phyloP scores from a whole-genome alignment of 2,113 vertebrate species.

The Lucifuga dentata region DNA sequence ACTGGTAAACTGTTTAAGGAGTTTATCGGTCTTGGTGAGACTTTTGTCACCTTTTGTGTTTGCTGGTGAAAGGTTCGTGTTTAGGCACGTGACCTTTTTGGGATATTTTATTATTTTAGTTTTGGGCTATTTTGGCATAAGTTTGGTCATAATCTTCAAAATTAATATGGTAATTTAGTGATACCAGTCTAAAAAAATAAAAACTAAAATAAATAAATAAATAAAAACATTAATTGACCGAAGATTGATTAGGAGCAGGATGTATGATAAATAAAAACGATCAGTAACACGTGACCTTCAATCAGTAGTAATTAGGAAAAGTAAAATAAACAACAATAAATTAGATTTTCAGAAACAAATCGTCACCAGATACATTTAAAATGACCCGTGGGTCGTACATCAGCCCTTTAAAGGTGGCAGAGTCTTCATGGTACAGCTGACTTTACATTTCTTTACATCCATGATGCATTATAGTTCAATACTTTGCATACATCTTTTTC shows the following conservation, averaged over 20 bases:
- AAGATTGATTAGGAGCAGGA: conserved; percentile 31
- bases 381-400: too few relatives aligned
- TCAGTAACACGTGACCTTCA: conserved; percentile 45
- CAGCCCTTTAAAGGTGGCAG: too few relatives aligned
- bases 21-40: conserved; percentile 29
- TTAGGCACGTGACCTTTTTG: not conserved
- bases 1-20: conserved; percentile 29
- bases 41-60: conserved; percentile 50
- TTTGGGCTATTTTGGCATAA: too few relatives aligned
- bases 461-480: too few relatives aligned
- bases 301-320: conserved; percentile 9
- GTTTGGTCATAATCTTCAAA: not conserved
- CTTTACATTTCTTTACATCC: too few relatives aligned
- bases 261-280: conserved; percentile 29
- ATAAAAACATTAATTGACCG: too few relatives aligned
- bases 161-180: not conserved
- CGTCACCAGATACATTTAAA: too few relatives aligned
- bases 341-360: not conserved
- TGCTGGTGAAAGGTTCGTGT: not conserved
- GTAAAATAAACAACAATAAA: too few relatives aligned
- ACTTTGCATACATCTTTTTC: too few relatives aligned
- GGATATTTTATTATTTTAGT: not conserved
- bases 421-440: too few relatives aligned
- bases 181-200: not conserved
- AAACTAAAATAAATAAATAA: too few relatives aligned